phyloP scores from a whole-genome alignment of 2,888 invertebrate genomes.

The Invenusta paracnida region DNA sequence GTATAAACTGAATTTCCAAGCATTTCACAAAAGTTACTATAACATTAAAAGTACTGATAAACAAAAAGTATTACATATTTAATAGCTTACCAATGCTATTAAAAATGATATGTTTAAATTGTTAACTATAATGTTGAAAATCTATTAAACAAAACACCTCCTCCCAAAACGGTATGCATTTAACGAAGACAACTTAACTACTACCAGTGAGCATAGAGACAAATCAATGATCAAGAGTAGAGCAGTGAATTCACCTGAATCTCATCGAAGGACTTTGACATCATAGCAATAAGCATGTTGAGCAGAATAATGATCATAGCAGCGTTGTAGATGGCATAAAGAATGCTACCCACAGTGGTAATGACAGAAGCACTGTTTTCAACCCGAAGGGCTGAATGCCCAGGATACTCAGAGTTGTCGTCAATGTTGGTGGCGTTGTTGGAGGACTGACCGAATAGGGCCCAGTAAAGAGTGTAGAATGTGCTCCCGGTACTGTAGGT shows the following conservation, averaged over 20 bases:
- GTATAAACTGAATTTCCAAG: too few relatives aligned
- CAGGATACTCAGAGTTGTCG: conserved; percentile 38
- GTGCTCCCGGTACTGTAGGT: conserved; percentile 39
- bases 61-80: too few relatives aligned
- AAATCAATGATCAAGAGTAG: too few relatives aligned
- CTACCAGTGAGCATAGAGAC: too few relatives aligned
- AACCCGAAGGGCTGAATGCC: conserved; percentile 21
- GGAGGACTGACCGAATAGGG: conserved; percentile 41
- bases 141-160: not conserved
- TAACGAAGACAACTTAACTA: too few relatives aligned
- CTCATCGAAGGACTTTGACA: conserved; percentile 48
- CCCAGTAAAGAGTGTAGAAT: conserved; percentile 42
- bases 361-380: conserved; percentile 37
- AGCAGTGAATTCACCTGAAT: conserved; percentile 46
- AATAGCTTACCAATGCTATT: too few relatives aligned
- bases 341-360: conserved; percentile 42
- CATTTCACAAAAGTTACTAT: too few relatives aligned
- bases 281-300: conserved; percentile 51
- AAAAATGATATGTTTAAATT: not conserved
- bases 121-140: not conserved
- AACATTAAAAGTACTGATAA: too few relatives aligned
- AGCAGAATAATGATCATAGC: conserved; percentile 47
- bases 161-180: not conserved
- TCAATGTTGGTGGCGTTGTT: conserved; percentile 36
- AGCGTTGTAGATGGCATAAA: conserved; percentile 42